These are phyloP conservation scores for Philaethria dido DNA, from an alignment of 2,888 invertebrate genomes.

Conservation along the genomic window DNA sequence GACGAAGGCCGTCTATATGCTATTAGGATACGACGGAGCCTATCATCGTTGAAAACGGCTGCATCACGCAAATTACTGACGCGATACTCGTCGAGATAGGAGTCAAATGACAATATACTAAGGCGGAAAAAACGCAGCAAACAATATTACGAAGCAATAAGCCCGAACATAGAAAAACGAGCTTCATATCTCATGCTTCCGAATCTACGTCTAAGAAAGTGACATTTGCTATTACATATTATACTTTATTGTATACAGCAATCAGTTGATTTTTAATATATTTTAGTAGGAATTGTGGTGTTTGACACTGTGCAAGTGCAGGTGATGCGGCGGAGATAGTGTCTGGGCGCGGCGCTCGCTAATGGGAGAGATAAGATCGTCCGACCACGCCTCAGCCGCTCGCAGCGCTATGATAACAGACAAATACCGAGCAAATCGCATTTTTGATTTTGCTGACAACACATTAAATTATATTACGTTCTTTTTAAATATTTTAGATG, in stretches of 20 bases:
- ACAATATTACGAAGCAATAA: constrained; percentile 61
- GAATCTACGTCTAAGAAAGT: constrained; percentile 27
- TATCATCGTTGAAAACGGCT: constrained; percentile 71
- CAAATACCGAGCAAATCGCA: constrained; percentile 26
- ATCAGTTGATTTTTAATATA: constrained; percentile 47
- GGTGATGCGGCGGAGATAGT: constrained; percentile 70
- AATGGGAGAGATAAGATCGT: constrained; percentile 79
- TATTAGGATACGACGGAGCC: constrained; percentile 52
- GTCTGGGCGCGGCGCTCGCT: constrained; percentile 76
- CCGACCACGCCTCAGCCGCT: constrained; percentile 71
- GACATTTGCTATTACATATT: constrained; percentile 45
- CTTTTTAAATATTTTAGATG: background rate
- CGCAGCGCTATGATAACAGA: constrained; percentile 38
- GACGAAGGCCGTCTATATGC: constrained; percentile 51
- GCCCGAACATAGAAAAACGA: constrained; percentile 59
- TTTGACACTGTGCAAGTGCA: constrained; percentile 55
- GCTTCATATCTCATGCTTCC: constrained; percentile 48
- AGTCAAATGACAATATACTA: constrained; percentile 56
- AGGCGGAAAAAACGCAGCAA: constrained; percentile 61
- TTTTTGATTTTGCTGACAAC: constrained; percentile 41
- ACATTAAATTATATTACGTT: constrained; percentile 26
- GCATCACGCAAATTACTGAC: constrained; percentile 75
- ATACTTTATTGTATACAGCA: constrained; percentile 38
- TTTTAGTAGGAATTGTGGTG: constrained; percentile 50
- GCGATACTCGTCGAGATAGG: constrained; percentile 61